A percentile compares a stretch with the other conserved stretches of the same genome.
phyloP scores from a whole-genome alignment of 2,113 vertebrate genomes.

The Athene noctua region DNA sequence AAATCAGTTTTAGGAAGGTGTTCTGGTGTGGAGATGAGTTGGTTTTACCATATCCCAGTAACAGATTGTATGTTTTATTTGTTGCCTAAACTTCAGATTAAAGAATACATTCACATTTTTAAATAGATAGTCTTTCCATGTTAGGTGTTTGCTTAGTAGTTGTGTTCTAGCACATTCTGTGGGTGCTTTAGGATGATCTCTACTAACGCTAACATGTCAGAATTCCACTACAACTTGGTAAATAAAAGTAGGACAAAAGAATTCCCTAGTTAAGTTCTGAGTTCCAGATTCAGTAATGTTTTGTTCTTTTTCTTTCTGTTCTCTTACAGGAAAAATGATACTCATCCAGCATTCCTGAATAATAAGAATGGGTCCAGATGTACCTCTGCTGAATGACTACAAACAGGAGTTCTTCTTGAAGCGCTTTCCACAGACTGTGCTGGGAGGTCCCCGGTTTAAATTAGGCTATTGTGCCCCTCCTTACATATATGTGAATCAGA shows the following conservation, averaged over 20 bases:
- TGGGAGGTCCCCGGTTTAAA: constrained; percentile 91
- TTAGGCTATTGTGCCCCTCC: constrained; percentile 92
- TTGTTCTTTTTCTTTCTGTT: background rate
- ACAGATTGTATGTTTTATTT: background rate
- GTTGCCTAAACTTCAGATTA: background rate
- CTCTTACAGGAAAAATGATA: constrained; percentile 64
- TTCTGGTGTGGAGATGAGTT: background rate
- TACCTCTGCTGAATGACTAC: constrained; percentile 96
- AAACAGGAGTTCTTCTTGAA: constrained; percentile 99
- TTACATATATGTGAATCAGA: constrained; percentile 92
- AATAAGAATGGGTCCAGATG: constrained; percentile 96
- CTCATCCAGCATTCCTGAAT: constrained; percentile 69
- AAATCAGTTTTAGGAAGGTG: background rate
- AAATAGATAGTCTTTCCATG: background rate
- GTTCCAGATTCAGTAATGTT: constrained; percentile 5
- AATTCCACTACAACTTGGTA: background rate
- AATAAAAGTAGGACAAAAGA: background rate
- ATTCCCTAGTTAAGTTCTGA: background rate
- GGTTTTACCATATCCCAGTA: background rate
- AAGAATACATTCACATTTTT: background rate
- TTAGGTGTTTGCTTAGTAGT: background rate
- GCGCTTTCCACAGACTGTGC: constrained; percentile 93
- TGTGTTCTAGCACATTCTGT: background rate
- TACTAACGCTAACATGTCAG: background rate
- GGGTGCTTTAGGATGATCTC: background rate